Conservation (phyloP, 2,888 invertebrate species). For the Ellobium chinense region DNA sequence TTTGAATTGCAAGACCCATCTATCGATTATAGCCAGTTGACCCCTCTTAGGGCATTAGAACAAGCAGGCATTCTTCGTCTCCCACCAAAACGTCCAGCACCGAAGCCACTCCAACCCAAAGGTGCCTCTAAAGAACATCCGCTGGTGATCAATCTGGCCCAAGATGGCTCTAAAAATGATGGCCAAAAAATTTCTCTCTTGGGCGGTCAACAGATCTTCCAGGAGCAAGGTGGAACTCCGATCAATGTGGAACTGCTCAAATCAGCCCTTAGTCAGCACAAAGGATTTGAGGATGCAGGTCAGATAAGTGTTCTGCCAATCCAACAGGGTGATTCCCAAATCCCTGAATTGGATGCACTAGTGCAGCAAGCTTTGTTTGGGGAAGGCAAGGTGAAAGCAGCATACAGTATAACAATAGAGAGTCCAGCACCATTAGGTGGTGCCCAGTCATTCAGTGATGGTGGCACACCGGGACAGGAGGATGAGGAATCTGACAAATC, state of each 20-base stretch:
- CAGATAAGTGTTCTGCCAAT: not conserved
- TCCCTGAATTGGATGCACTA: constrained; percentile 19
- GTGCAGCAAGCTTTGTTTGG: constrained; percentile 34
- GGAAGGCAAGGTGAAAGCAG: constrained; percentile 6
- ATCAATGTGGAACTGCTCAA: not conserved
- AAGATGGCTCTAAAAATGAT: not conserved
- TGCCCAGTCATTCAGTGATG: constrained; percentile 3
- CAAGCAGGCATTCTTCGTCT: constrained; percentile 40
- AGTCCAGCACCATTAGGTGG: not conserved
- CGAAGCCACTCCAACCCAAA: not conserved
- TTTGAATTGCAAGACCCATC: constrained; percentile 43
- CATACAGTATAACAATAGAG: constrained; percentile 1
- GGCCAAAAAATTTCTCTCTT: constrained; percentile 17
- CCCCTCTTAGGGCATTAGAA: constrained; percentile 35
- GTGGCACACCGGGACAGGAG: not conserved
- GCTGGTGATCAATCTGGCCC: not conserved
- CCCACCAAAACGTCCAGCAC: not conserved
- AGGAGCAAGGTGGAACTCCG: not conserved
- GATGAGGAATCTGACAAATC: not conserved
- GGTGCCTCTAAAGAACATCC: constrained; percentile 2
- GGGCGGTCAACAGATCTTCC: not conserved
- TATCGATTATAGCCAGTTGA: constrained; percentile 29
- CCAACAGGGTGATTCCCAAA: not conserved
- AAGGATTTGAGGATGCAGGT: not conserved
- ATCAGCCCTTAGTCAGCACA: not conserved